Percentiles rank a stretch among this genome's conserved stretches.
Evolutionary conservation across 2,113 vertebrate species (phyloP).

Genomic region (Clupea harengus): DNA sequence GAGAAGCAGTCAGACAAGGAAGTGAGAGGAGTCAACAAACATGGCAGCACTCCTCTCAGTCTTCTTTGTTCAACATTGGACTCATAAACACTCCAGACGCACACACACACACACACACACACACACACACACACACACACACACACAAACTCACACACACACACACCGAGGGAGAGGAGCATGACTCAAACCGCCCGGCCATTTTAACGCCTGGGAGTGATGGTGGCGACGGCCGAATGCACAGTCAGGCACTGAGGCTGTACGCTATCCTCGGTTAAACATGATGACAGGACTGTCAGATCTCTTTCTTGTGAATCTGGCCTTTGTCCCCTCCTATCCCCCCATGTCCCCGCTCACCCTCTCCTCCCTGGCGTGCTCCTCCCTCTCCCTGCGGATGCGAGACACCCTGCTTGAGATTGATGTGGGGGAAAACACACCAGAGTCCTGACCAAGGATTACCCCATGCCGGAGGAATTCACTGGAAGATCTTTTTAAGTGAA

Average conservation of each 20-base stretch:
- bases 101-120: slow-evolving; percentile 7
- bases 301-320: slow-evolving; percentile 24
- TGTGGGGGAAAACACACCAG: slow-evolving; percentile 47
- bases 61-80: background rate
- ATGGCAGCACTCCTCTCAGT: background rate
- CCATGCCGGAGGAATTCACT: slow-evolving; percentile 61
- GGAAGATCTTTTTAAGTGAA: slow-evolving; percentile 65
- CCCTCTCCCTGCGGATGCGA: slow-evolving; percentile 41
- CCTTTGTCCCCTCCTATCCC: background rate
- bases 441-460: slow-evolving; percentile 54
- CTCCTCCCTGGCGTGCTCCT: background rate
- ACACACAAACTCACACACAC: background rate
- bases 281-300: slow-evolving; percentile 20
- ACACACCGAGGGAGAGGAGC: background rate
- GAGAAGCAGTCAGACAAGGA: background rate
- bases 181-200: background rate
- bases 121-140: background rate
- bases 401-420: slow-evolving; percentile 47
- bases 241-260: background rate
- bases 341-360: slow-evolving; percentile 7
- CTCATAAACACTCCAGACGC: background rate
- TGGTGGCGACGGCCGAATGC: background rate
- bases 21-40: slow-evolving; percentile 2
- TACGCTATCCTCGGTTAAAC: slow-evolving; percentile 5
- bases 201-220: background rate